Evolutionary conservation across 2,797 vertebrate species (phyloP).

Genomic region (Chiroxiphia lanceolata): DNA sequence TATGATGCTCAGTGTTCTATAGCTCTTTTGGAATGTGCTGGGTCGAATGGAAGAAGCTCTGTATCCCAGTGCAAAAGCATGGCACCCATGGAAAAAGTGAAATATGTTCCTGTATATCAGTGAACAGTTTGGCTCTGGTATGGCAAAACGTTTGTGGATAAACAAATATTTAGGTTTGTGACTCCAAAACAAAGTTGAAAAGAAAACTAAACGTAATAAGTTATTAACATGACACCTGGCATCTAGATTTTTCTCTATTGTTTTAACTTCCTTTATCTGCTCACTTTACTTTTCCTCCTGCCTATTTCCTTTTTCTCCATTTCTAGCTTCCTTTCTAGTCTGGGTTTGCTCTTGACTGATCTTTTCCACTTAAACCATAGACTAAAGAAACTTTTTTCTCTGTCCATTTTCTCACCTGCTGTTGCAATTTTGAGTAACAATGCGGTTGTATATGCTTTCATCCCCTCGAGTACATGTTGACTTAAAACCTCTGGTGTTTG

Average conservation of each 20-base stretch:
- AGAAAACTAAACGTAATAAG: neutral
- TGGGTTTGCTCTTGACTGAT: neutral
- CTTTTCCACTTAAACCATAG: neutral
- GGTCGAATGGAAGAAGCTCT: neutral
- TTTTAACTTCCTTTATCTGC: neutral
- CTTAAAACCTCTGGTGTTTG: neutral
- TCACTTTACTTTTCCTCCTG: neutral
- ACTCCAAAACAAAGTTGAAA: neutral
- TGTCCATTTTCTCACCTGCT: neutral
- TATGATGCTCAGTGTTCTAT: neutral
- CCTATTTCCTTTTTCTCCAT: neutral
- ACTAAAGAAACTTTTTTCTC: neutral
- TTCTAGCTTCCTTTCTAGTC: neutral
- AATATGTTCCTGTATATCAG: neutral
- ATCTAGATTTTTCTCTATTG: neutral
- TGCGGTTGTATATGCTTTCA: neutral
- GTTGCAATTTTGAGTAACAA: neutral
- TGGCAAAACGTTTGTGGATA: neutral
- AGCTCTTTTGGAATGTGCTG: neutral
- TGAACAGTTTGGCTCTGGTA: neutral
- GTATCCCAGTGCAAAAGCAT: neutral
- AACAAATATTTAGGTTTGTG: neutral
- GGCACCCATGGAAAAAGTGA: neutral
- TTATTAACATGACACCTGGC: neutral
- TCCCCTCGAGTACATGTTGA: neutral